phyloP scores from a whole-genome alignment of 2,888 invertebrate species.

The Aporophyla nigra region DNA sequence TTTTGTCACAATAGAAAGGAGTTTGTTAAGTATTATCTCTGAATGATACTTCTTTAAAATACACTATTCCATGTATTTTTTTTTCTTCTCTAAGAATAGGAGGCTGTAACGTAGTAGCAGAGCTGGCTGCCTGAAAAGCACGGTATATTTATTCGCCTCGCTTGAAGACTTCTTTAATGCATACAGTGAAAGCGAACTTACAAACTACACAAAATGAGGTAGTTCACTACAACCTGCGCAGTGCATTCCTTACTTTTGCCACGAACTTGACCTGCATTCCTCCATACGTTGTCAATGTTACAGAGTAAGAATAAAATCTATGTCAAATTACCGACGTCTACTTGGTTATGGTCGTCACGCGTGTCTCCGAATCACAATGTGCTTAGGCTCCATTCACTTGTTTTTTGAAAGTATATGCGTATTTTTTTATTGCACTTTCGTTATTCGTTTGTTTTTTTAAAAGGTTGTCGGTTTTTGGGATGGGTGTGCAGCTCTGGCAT shows the following conservation, averaged over 20 bases:
- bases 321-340: slow-evolving; percentile 36
- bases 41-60: neutral
- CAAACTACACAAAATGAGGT: slow-evolving; percentile 13
- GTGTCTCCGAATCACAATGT: slow-evolving; percentile 30
- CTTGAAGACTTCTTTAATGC: neutral
- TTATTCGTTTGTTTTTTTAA: neutral
- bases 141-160: neutral
- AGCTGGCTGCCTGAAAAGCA: neutral
- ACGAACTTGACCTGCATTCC: slow-evolving; percentile 50
- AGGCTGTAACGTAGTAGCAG: neutral
- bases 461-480: neutral
- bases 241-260: slow-evolving; percentile 21
- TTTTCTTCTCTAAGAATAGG: too few species aligned
- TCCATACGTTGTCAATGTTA: slow-evolving; percentile 7
- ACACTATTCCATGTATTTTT: too few species aligned
- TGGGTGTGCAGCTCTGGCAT: neutral
- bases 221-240: slow-evolving; percentile 18
- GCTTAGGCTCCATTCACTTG: slow-evolving; percentile 19
- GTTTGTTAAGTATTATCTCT: neutral
- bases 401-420: slow-evolving; percentile 41
- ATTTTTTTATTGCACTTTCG: slow-evolving; percentile 18
- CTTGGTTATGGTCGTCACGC: slow-evolving; percentile 42
- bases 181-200: slow-evolving; percentile 36
- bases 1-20: neutral
- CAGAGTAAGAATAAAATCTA: slow-evolving; percentile 21